Base-by-base conservation (phyloP, 2,888 invertebrate genomes). In the Eupithecia insigniata region DNA sequence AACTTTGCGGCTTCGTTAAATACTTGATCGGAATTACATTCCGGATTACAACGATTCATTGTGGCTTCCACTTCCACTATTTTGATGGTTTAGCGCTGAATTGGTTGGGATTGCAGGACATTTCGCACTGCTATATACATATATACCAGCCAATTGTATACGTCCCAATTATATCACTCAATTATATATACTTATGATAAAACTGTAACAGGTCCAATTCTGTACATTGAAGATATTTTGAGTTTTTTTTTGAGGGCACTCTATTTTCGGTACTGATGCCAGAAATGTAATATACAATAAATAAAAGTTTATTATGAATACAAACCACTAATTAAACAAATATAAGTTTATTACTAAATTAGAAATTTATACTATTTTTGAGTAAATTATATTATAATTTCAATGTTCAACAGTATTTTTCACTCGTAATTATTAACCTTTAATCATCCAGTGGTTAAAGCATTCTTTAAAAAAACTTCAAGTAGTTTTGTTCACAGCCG, bases 1-100 rank as follows among this genome's bases (percentile, higher is more conserved):
- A 70, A 78, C 72, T 73, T 72, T 68, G 68, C 22, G 60, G 64
- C 68, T 71, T 61, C 60, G 69, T 62, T 73, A 70, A 76, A 78
- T 71, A 62, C 72, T 75, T 67, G 70, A 70, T 67, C 36, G 69
- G 62, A 75, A 76, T 74, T 60, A 68, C 36, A 72, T 70, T 74
- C 55, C 51, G 65, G 75, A 67, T 69, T 73, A 61, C 58, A 55
- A 51, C 30, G 66, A 51, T 55, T 75, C 36, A 67, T 34, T 34
- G 22, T 62, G 43, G 51, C 22, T 34, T 64, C 28, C 7, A 26
- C 12, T 36, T 62, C 46, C 34, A 32, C 32, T 34, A 26, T 64
- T 36, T 39, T 64, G 26, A 14, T 30, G 32, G 61, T 62, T 62
- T n/a, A 62, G 18, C 30, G 34, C 61, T 34, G 32, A n/a, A n/a